Base-by-base conservation (phyloP, 2,113 vertebrate genomes). In the Rousettus leschenaultii region DNA sequence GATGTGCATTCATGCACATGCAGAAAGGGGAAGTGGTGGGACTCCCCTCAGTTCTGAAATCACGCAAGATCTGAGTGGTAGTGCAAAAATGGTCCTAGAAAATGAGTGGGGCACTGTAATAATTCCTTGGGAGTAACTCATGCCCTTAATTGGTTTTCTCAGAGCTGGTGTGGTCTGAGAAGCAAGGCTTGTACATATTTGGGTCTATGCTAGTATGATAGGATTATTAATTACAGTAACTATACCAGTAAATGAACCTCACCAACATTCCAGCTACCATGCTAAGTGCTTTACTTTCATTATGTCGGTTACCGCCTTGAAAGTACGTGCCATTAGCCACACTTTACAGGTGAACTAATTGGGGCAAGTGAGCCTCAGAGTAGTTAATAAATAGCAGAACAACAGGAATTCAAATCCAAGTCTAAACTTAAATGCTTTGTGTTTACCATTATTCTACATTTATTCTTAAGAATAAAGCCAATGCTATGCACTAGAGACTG, bases 1-100 rank as follows among this genome's bases (percentile, higher is more conserved):
- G 16, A 61, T 75, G 28, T 5, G 30, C 78, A 18, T 1, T 7
- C 7, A 21, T 0, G 0, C 15, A n/a, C 3, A 13, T 0, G 2
- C 13, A 61, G 57, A 35, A 51, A 19, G 15, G 70, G 35, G 33
- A 55, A 14, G 7, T 14, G 8, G 4, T 12, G 18, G 48, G 53
- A 18, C 14, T 51, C 26, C 35, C 15, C 5, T 80, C 33, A 24
- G 13, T 38, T 89, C 30, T 83, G 35, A 35, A 74, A 55, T 55
- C 40, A 45, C 3, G 5, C 48, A 18, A 1, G n/a, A 48, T 40
- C n/a, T 12, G 70, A 74, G 18, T 6, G 28, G 26, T 19, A 13
- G 48, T 33, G 4, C n/a, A 40, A 57, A 16, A 6, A 78, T 18
- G 22, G 15, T 35, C 35, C 43, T 48, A 51, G 75, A 91, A 68